These are phyloP conservation scores for Sthenelais limicola DNA, from an alignment of 2,888 invertebrate genomes.

Conservation along the genomic window DNA sequence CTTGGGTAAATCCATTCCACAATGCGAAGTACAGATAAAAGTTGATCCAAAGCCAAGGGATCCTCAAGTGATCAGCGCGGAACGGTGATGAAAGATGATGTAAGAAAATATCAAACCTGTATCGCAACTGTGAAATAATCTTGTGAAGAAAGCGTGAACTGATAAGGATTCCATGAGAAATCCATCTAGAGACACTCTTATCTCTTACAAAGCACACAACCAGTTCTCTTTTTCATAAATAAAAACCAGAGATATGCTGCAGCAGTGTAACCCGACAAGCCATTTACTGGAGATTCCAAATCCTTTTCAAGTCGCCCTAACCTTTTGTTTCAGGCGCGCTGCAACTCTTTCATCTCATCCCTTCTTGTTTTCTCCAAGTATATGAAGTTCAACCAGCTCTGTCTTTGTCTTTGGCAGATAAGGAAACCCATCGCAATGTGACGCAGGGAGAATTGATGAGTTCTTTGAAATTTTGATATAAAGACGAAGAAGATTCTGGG, in stretches of 20 bases:
- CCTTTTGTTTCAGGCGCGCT: conserved; percentile 35
- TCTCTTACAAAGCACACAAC: conserved; percentile 29
- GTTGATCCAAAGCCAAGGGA: too few relatives aligned
- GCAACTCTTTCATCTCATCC: conserved; percentile 24
- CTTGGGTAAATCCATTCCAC: too few relatives aligned
- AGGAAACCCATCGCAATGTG: conserved; percentile 21
- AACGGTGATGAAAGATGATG: too few relatives aligned
- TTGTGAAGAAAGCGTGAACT: conserved; percentile 38
- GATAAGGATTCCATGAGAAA: conserved; percentile 26
- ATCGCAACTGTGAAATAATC: conserved; percentile 29
- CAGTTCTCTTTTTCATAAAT: conserved; percentile 1
- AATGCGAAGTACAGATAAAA: too few relatives aligned
- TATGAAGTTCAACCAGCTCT: conserved; percentile 28
- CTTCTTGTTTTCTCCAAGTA: conserved; percentile 32
- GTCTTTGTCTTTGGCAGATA: conserved; percentile 31
- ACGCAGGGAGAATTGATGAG: conserved; percentile 32
- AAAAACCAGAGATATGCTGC: conserved; percentile 19
- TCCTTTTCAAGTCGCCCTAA: conserved; percentile 39
- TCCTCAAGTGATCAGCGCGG: too few relatives aligned
- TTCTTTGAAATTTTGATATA: conserved; percentile 33
- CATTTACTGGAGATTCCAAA: conserved; percentile 37
- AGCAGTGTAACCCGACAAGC: conserved; percentile 36
- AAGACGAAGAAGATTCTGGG: neutral
- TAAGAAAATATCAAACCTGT: conserved; percentile 32
- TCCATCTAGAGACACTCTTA: conserved; percentile 15